Evolutionary conservation across 2,113 vertebrate species (phyloP).

Genomic region (Chitala chitala): DNA sequence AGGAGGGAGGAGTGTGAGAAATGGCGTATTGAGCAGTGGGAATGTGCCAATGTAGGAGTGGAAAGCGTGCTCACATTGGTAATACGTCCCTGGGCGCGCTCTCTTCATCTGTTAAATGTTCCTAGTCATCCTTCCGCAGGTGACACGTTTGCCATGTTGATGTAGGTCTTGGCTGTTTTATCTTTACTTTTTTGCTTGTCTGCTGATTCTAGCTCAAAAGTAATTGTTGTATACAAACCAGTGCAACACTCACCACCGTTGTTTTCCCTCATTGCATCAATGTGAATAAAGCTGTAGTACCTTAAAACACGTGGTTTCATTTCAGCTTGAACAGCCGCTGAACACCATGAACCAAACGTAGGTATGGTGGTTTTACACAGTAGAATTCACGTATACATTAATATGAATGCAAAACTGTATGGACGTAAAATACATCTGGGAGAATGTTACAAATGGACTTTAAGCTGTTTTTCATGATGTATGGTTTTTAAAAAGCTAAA

Average conservation of each 20-base stretch:
- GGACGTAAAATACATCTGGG: no score
- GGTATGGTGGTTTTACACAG: no score
- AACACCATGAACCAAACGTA: no score
- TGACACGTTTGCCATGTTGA: slow-evolving; percentile 23
- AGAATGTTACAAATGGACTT: no score
- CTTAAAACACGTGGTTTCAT: slow-evolving; percentile 49
- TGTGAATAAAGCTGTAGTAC: slow-evolving; percentile 68
- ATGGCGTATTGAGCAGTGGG: slow-evolving; percentile 36
- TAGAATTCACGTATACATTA: no score
- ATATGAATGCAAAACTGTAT: no score
- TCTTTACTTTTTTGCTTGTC: slow-evolving; percentile 36
- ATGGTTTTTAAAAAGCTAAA: no score
- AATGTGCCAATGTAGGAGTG: slow-evolving; percentile 50
- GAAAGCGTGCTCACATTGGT: slow-evolving; percentile 31
- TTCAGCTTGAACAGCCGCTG: neutral
- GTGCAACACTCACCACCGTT: slow-evolving; percentile 36
- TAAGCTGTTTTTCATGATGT: no score
- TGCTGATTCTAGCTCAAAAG: slow-evolving; percentile 45
- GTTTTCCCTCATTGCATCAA: slow-evolving; percentile 42
- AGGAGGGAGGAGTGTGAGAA: slow-evolving; percentile 32
- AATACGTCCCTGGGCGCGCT: slow-evolving; percentile 44
- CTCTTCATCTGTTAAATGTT: slow-evolving; percentile 45
- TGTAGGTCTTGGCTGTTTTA: slow-evolving; percentile 43
- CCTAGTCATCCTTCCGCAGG: slow-evolving; percentile 37
- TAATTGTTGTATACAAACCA: slow-evolving; percentile 54